phyloP scores from a whole-genome alignment of 2,888 invertebrate species.

The Teleiodes luculella region DNA sequence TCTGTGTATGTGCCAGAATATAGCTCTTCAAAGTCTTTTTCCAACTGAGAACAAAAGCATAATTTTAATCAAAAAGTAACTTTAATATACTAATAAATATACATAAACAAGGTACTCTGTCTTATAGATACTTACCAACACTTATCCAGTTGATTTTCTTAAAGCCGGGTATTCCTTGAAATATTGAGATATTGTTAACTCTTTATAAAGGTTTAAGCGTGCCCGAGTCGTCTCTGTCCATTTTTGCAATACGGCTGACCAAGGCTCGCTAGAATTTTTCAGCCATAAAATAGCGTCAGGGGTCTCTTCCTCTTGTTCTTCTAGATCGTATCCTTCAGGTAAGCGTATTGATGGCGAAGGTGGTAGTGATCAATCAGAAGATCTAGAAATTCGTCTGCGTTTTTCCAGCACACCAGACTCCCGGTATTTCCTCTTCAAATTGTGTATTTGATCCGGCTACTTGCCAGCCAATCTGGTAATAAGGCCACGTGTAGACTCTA shows the following conservation, averaged over 20 bases:
- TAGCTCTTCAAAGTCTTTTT: background rate
- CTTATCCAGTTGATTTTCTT: background rate
- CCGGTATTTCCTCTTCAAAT: constrained; percentile 10
- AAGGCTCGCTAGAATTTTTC: background rate
- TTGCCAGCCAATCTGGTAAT: constrained; percentile 10
- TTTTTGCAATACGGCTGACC: background rate
- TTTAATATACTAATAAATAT: background rate
- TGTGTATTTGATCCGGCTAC: constrained; percentile 12
- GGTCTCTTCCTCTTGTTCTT: background rate
- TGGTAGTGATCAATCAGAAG: background rate
- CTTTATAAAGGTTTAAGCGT: background rate
- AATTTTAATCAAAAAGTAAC: background rate
- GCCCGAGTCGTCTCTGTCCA: background rate
- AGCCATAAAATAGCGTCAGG: background rate
- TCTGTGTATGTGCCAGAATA: background rate
- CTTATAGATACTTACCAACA: background rate
- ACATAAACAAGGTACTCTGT: background rate
- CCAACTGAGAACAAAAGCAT: background rate
- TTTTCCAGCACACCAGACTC: constrained; percentile 6
- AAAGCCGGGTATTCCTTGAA: background rate
- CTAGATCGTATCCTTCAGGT: too few relatives aligned
- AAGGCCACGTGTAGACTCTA: constrained; percentile 3
- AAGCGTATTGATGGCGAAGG: background rate
- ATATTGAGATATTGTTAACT: background rate
- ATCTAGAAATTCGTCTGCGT: constrained; percentile 3